Percentiles rank a stretch among this genome's conserved stretches.
Evolutionary conservation across 2,113 vertebrate genomes (phyloP).

Genomic region (Otocyon megalotis): DNA sequence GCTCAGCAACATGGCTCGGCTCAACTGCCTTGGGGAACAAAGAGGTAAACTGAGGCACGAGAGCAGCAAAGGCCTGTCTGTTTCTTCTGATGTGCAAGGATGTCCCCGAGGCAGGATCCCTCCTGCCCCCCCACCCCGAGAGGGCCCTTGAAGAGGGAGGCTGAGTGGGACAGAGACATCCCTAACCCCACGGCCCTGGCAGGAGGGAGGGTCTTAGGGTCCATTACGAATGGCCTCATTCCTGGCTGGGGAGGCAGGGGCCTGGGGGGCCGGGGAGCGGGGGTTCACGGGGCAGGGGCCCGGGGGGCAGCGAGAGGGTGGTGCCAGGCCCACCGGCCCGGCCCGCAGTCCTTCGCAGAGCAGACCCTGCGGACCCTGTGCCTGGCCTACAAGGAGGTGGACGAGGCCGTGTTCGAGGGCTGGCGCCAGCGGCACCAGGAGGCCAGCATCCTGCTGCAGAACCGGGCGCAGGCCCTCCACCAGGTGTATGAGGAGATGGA

Average conservation of each 20-base stretch:
- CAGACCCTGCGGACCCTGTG: constrained; percentile 94
- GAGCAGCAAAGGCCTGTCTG: neutral
- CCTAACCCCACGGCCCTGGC: neutral
- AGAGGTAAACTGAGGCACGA: neutral
- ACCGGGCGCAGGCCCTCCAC: constrained; percentile 86
- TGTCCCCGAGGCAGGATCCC: too few relatives aligned
- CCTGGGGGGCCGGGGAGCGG: neutral
- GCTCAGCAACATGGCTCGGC: neutral
- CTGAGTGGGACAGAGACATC: neutral
- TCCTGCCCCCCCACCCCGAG: neutral
- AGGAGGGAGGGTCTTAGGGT: neutral
- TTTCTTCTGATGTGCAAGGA: neutral
- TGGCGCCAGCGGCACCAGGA: constrained; percentile 88
- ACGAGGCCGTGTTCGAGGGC: constrained; percentile 83
- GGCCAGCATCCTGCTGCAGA: constrained; percentile 85
- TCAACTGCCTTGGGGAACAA: accelerated
- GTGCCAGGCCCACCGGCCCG: accelerated
- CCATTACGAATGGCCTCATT: too few relatives aligned
- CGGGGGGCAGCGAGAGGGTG: too few relatives aligned
- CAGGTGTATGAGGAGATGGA: constrained; percentile 93
- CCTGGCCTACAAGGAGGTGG: constrained; percentile 92
- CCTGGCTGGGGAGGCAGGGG: accelerated
- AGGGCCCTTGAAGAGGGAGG: neutral
- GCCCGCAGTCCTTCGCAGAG: constrained; percentile 87
- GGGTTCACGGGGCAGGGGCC: neutral